Evolutionary conservation across 2,797 vertebrate genomes (phyloP), one percentile per base, ranked within the genome.

Genomic region (Thamnophis elegans): DNA sequence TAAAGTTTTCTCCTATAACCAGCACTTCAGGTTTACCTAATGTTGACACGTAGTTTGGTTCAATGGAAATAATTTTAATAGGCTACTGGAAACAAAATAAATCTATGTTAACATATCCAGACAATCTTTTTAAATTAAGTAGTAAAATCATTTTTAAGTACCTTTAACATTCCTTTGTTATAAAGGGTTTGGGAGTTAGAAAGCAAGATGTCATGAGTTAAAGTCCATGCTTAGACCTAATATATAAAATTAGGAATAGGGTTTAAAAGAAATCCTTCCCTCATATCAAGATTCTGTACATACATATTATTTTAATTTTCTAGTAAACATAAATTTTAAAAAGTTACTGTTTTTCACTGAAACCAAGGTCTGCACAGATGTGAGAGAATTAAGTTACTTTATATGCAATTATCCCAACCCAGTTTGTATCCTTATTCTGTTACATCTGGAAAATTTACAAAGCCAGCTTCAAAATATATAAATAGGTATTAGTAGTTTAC

Each of bases 1-100:
- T 92, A n/a, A 99, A 98, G 97, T 99, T 98, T 32, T 87, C 93
- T 95, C 99, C 99, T 0, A 88, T 98, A 94, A 99, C 94, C 87
- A 96, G 93, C 20, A 98, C 97, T 1, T 97, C 95, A 92, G 98
- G 98, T 97, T 97, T 98, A 86, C 99, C 99, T 68, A 98, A 95
- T 58, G 98, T 97, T 51, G 98, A 98, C 96, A 99, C 97, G 47
- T 96, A 96, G 85, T 94, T 95, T 92, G 98, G 98, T 68, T 95
- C 92, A 91, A 99, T 97, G 95, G 98, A 98, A 82, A 95, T 92
- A 95, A 99, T 97, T 95, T 60, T 96, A 96, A 98, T 96, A 92
- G 97, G 97, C 96, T 96, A 96, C 98, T 97, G 96, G 95, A 92
- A 97, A 96, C 87, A 95, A 93, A 93, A 90, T 88, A 93, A 92